Percentiles rank a stretch among this genome's conserved stretches.
Conservation (phyloP, 2,797 vertebrate species). For the Emydoidea blandingii region DNA sequence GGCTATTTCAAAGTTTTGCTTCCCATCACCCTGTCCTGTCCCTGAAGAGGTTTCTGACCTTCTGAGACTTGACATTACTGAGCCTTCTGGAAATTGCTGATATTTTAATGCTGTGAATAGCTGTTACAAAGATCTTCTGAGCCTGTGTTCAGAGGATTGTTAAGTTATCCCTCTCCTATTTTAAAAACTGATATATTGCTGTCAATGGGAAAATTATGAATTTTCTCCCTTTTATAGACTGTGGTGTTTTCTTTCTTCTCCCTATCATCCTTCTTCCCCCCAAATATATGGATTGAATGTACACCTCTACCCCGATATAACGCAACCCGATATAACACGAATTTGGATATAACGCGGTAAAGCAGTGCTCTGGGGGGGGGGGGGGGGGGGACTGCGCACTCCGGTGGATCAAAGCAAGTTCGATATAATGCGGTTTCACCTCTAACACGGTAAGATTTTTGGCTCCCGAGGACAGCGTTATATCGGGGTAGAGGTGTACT, state of each 20-base stretch:
- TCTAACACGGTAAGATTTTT: too few relatives aligned
- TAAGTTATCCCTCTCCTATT: background rate
- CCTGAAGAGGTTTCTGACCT: background rate
- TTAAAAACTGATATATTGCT: background rate
- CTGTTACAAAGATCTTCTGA: accelerated
- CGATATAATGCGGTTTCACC: too few relatives aligned
- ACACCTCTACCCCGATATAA: too few relatives aligned
- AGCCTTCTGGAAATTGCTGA: background rate
- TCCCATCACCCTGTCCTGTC: background rate
- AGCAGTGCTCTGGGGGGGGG: too few relatives aligned
- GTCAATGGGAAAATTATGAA: background rate
- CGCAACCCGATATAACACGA: too few relatives aligned
- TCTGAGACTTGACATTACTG: background rate
- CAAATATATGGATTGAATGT: background rate
- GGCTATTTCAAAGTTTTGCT: background rate
- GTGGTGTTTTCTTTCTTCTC: background rate
- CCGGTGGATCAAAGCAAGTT: too few relatives aligned
- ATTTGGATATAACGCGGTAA: too few relatives aligned
- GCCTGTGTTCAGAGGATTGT: background rate
- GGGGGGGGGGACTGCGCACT: too few relatives aligned
- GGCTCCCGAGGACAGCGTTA: too few relatives aligned
- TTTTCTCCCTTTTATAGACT: background rate
- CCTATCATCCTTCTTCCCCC: background rate
- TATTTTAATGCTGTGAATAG: background rate
- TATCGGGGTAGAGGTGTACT: background rate